A percentile compares a stretch with the other conserved stretches of the same genome.
phyloP scores from a whole-genome alignment of 64 coral and sea anemone genomes.

The Catalaphyllia jardinei region DNA sequence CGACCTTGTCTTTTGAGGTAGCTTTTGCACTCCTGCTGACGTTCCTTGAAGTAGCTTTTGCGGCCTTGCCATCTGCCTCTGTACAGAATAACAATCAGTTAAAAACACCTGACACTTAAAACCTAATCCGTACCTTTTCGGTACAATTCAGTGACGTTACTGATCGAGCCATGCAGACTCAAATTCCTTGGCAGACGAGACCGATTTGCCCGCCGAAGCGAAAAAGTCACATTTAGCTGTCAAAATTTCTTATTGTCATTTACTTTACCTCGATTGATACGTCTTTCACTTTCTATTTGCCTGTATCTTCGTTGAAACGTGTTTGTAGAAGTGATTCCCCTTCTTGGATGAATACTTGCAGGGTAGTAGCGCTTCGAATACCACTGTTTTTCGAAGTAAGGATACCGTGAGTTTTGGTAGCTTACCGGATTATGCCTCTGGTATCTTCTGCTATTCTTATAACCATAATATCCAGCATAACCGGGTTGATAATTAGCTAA shows the following conservation, averaged over 20 bases:
- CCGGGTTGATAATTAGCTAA: background rate
- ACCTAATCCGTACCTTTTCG: too few species aligned
- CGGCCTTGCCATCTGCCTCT: too few species aligned
- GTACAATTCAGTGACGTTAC: too few species aligned
- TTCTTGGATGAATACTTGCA: constrained; percentile 10
- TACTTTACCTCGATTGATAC: constrained; percentile 3
- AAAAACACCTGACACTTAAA: too few species aligned
- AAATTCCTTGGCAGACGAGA: too few species aligned
- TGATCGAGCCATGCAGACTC: too few species aligned
- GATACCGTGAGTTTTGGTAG: background rate
- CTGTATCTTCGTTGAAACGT: constrained; percentile 14
- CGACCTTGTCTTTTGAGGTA: too few species aligned
- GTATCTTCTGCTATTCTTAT: background rate
- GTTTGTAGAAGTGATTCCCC: background rate
- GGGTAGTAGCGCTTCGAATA: background rate
- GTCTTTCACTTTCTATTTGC: background rate
- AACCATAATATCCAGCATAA: background rate
- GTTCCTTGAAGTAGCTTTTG: too few species aligned
- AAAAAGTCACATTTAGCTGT: too few species aligned
- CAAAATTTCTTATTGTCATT: background rate
- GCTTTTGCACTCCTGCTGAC: too few species aligned
- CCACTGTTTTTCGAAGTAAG: background rate
- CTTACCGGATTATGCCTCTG: background rate
- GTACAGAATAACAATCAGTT: too few species aligned
- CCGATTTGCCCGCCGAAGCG: too few species aligned